A percentile compares a stretch with the other conserved stretches of the same genome.
Conservation (phyloP, 2,888 invertebrate genomes). For the Aporophyla lueneburgensis region DNA sequence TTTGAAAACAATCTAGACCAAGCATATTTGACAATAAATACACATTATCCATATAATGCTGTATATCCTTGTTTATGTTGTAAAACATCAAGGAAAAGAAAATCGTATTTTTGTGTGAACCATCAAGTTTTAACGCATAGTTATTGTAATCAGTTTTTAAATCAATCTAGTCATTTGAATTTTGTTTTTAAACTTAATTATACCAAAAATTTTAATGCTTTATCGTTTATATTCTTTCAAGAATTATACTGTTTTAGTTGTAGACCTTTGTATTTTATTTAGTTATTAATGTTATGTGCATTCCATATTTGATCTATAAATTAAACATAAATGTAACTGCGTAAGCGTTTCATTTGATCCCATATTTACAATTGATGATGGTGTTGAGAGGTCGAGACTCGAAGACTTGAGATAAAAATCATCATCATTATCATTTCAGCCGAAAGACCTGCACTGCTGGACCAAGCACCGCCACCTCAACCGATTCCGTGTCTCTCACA, state of each 20-base stretch:
- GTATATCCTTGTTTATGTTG: neutral
- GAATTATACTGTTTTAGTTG: slow-evolving; percentile 40
- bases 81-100: neutral
- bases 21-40: slow-evolving; percentile 52
- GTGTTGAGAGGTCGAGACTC: neutral
- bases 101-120: slow-evolving; percentile 1
- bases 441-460: no score
- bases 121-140: slow-evolving; percentile 4
- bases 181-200: slow-evolving; percentile 30
- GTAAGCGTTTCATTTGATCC: slow-evolving; percentile 11
- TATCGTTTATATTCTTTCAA: slow-evolving; percentile 36
- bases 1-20: slow-evolving; percentile 14
- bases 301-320: slow-evolving; percentile 62
- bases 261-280: slow-evolving; percentile 51
- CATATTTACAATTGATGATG: neutral
- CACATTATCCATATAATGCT: neutral
- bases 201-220: slow-evolving; percentile 55
- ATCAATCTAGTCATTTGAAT: slow-evolving; percentile 57
- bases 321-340: slow-evolving; percentile 52
- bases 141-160: slow-evolving; percentile 16
- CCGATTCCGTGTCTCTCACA: no score
- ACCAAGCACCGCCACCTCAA: no score
- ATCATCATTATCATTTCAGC: no score
- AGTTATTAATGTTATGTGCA: slow-evolving; percentile 54
- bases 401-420: no score